Conservation (phyloP, 2,888 invertebrate genomes). For the Charanyca ferruginea region DNA sequence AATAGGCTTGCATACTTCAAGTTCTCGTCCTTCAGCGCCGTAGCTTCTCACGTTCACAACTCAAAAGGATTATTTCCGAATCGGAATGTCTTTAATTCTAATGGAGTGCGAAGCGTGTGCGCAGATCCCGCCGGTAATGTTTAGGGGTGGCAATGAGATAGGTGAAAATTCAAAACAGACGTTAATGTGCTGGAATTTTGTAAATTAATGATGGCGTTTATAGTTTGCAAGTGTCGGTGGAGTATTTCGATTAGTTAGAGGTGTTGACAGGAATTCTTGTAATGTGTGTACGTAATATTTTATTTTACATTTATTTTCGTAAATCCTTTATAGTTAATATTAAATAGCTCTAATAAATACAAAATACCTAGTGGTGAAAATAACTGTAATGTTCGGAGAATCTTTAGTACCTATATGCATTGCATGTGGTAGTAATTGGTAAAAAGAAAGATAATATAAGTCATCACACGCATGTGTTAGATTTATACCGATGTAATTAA, state of each 20-base stretch:
- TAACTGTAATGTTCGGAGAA: background rate
- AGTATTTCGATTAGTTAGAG: background rate
- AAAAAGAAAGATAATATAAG: no score
- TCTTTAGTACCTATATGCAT: no score
- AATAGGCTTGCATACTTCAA: conserved; percentile 47
- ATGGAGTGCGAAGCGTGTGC: conserved; percentile 70
- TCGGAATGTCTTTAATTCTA: conserved; percentile 70
- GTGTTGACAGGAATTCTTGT: background rate
- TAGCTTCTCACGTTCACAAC: conserved; percentile 64
- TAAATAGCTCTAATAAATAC: no score
- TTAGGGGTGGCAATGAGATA: conserved; percentile 51
- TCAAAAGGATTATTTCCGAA: conserved; percentile 71
- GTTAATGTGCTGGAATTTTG: conserved; percentile 16
- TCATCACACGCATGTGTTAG: no score
- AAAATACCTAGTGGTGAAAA: no score
- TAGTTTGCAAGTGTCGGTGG: conserved; percentile 11
- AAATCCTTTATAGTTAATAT: background rate
- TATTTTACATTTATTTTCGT: conserved; percentile 2
- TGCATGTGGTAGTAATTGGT: no score
- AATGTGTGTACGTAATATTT: no score
- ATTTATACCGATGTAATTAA: no score
- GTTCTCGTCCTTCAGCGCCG: conserved; percentile 60
- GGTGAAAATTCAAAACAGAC: background rate
- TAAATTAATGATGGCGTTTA: conserved; percentile 21
- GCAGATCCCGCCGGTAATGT: conserved; percentile 53